Evolutionary conservation across 2,797 vertebrate species (phyloP), one percentile per base, ranked within the genome.

Genomic region (Sebastes taczanowskii): DNA sequence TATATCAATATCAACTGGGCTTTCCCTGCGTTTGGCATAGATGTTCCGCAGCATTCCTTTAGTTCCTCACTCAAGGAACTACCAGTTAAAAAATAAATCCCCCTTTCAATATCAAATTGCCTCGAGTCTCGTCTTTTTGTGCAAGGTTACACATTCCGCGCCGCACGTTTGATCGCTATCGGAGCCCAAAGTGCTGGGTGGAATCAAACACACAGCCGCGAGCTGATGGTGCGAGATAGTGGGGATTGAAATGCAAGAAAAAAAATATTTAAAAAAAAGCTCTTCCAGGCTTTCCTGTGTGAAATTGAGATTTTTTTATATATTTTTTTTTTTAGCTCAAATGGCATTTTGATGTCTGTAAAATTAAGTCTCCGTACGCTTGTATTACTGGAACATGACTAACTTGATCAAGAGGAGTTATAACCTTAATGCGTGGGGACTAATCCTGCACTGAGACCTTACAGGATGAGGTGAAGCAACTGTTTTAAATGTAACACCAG

Each of bases 111-210:
- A 80, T 78, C 58, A 58, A 81, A 75, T 76, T 74, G 78, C 65
- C 71, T 84, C 53, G 4, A 61, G 80, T 79, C 65, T 71, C 6
- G 3, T 77, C 59, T 87, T 86, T 86, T 81, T 83, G 63, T 70
- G 55, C 30, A 70, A 79, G 84, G 89, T 84, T 87, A 53, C 78
- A 66, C 25, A 61, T 77, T 74, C 58, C 49, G 74, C 8, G 72
- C 58, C 32, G 32, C 38, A 77, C 9, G 59, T 92, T 93, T 90
- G 85, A 87, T 84, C 60, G 22, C 64, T 49, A 53, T 53, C 68
- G 16, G 59, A 58, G 70, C 29, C 67, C 64, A 61, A 46, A 74
- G 59, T 18, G 63, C 27, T 3, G 2, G 23, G 63, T 34, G 60
- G 74, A 86, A 86, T 82, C 77, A 90, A 84, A 87, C 81, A 67